A percentile compares a stretch with the other conserved stretches of the same genome.
Evolutionary conservation across 2,888 invertebrate genomes (phyloP).

Genomic region (Tipula helvola): DNA sequence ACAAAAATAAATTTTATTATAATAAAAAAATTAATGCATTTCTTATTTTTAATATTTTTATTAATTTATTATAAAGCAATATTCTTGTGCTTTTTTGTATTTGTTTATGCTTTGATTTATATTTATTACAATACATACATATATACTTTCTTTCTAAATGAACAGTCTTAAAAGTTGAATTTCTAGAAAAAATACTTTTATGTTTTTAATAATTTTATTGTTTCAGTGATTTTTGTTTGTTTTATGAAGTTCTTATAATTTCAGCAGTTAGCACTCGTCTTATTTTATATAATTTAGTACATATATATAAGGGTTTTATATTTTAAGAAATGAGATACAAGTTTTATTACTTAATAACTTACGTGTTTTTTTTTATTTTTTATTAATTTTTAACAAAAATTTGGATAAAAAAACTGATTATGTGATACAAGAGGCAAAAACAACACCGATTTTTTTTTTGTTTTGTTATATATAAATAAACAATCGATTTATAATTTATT

Average conservation of each 20-base stretch:
- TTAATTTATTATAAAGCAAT: not conserved
- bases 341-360: not conserved
- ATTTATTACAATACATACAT: not conserved
- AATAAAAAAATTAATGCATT: not conserved
- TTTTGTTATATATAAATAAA: not conserved
- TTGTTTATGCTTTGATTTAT: too few relatives aligned
- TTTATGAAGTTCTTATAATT: not conserved
- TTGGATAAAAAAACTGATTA: not conserved
- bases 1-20: not conserved
- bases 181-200: not conserved
- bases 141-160: not conserved
- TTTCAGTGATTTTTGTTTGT: not conserved
- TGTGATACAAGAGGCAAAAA: not conserved
- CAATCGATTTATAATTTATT: not conserved
- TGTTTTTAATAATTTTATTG: not conserved
- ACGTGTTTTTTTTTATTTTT: not conserved
- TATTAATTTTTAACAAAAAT: not conserved
- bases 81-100: not conserved
- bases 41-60: not conserved
- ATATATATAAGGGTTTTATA: not conserved
- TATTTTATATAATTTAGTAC: not conserved
- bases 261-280: not conserved
- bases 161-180: not conserved
- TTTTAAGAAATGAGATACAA: not conserved
- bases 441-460: not conserved